Base-by-base conservation (phyloP, 1,140 invertebrate species). In the Druon quercuslanigerum region DNA sequence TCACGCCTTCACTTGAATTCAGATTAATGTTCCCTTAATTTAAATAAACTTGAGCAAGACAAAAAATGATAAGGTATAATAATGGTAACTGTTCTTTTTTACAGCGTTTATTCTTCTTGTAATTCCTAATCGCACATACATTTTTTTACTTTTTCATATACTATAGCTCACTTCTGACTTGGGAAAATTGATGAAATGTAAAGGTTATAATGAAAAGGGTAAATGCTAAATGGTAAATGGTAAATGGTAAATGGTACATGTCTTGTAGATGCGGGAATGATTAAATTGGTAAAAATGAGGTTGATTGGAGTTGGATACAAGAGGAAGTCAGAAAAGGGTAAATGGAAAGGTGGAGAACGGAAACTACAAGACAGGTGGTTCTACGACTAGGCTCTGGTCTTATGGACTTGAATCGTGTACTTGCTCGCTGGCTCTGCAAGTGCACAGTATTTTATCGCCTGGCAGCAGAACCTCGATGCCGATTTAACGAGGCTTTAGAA, bases 181-280 rank as follows among this genome's bases (percentile, higher is more conserved):
- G 8, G 9, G 40, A 46, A 46, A 46, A 46, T 46, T 46, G 9
- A 9, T 46, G 11, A 46, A 46, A 46, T 46, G 40, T 46, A 11
- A 8, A 46, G 40, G 8, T 9, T 25, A 25, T 46, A 46, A 9
- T 8, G 40, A 46, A 73, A 73, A 25, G 1, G 20, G 20, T 25
- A 25, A 25, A 74, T 52, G 71, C 71, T 75, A 77, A 71, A 83
- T 79, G 73, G 40, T 1, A 46, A n/a, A 25, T 25, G 20, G 20
- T 25, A 25, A 25, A 74, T 52, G 71, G 73, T 75, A 77, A 71
- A 83, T 79, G 73, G 40, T 1, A 46, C 40, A 46, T 46, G 40
- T 46, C 11, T 11, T 46, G 40, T 11, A 8, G 40, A 46, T 46
- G 7, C 8, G 9, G 40, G 40, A 46, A 46, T 8, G 40, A 46